Evolutionary conservation across 2,113 vertebrate genomes (phyloP), one percentile per base, ranked within the genome.

Genomic region (Eulacestoma nigropectus): DNA sequence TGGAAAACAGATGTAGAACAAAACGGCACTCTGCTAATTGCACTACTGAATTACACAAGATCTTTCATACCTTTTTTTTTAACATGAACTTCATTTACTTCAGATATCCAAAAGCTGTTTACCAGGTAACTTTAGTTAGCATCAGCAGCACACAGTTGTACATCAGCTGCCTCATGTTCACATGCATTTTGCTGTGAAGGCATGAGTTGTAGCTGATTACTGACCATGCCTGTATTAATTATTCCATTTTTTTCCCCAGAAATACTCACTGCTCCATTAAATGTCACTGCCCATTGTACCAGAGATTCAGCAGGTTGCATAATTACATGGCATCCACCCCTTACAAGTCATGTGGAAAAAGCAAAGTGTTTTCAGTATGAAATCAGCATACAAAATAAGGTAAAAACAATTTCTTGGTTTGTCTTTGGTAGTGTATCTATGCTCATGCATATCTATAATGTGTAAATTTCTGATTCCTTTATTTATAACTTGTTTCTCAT

Each of bases 381-480:
- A 92, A 85, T 98, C 30, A 46, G 11, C 41, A 86, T 97, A 76
- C n/a, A n/a, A 81, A 84, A 81, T 14, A 92, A 95, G 79, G 96
- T 96, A 96, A 94, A 88, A 84, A 6, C 4, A 30, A 42, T 16
- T 17, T 81, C 2, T 49, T 78, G 7, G 5, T 56, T 72, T 74
- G 11, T 10, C 33, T 74, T 47, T 70, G 46, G 14, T 32, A 55
- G 21, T 8, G 1, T 62, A 49, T 1, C 26, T 82, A 26, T 3
- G 3, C 13, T 47, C 14, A 16, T 22, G 9, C 3, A 7, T 46
- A 46, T 32, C 42, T 52, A 14, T 35, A 78, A 78, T 1, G 4
- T 29, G 10, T 26, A 89, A 18, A 67, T 15, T 59, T 81, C 47
- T 63, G 21, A 65, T 42, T 53, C n/a, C 10, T 59, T 85, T n/a